Evolutionary conservation across 2,888 invertebrate species (phyloP), one percentile per base, ranked within the genome.

Genomic region (Tinea semifulvella): DNA sequence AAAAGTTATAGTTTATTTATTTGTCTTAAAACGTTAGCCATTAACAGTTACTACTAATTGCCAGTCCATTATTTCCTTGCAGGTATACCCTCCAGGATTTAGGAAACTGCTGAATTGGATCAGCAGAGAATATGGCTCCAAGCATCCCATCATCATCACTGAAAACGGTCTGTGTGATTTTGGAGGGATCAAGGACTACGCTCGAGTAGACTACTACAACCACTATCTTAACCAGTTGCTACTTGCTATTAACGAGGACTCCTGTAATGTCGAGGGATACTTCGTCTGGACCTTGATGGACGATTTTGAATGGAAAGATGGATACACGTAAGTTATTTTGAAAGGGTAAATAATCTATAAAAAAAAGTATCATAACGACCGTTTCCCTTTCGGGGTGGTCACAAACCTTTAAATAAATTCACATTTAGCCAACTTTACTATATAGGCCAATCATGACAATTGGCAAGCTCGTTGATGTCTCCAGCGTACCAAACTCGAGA

Each of bases 21-120:
- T n/a, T n/a, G n/a, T n/a, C n/a, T n/a, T n/a, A n/a, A n/a, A n/a
- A n/a, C n/a, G n/a, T n/a, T n/a, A n/a, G n/a, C n/a, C n/a, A n/a
- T n/a, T n/a, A n/a, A n/a, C n/a, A n/a, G n/a, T n/a, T n/a, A n/a
- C n/a, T n/a, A n/a, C n/a, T n/a, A n/a, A n/a, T n/a, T n/a, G n/a
- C n/a, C n/a, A n/a, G n/a, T n/a, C n/a, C n/a, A n/a, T n/a, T n/a
- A n/a, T n/a, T n/a, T n/a, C n/a, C n/a, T n/a, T n/a, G n/a, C 59
- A 87, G 87, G 77, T 84, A 25, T 80, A 84, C 47, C 88, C 89
- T 1, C 77, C 80, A 53, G 88, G 88, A 22, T 83, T 89, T 59
- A 75, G 86, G 47, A 84, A 82, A 55, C 60, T 87, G 4, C 56
- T 89, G 20, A 85, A 84, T 58, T 88, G 85, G 84, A 76, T 89